Conservation (phyloP, 2,888 invertebrate species). For the Tinea trinotella region DNA sequence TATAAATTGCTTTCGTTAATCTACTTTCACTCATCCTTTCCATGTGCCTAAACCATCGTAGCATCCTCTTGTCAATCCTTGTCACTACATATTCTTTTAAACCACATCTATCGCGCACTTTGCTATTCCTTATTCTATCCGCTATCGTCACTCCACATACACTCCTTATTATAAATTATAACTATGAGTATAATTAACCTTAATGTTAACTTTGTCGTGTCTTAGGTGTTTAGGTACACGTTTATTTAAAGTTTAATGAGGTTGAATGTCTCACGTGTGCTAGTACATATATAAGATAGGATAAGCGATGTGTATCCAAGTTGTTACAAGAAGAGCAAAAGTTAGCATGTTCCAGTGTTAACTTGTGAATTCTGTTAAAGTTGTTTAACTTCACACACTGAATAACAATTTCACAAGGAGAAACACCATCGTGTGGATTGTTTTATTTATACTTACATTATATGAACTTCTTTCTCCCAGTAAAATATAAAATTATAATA, state of each 20-base stretch:
- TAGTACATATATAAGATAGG: slow-evolving; percentile 11
- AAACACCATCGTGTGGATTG: not conserved
- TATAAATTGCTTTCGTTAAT: no score
- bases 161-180: no score
- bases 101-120: no score
- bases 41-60: no score
- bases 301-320: slow-evolving; percentile 18
- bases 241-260: slow-evolving; percentile 19
- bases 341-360: slow-evolving; percentile 24
- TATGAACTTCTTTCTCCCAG: no score
- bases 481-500: no score
- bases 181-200: not conserved
- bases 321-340: slow-evolving; percentile 19
- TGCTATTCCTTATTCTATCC: no score
- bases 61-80: no score
- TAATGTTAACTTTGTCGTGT: slow-evolving; percentile 7
- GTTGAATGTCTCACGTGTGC: slow-evolving; percentile 12
- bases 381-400: slow-evolving; percentile 34
- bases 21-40: no score
- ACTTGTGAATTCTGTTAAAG: slow-evolving; percentile 34
- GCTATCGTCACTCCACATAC: no score
- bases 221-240: slow-evolving; percentile 7
- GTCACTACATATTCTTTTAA: no score
- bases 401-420: slow-evolving; percentile 30
- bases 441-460: not conserved